phyloP scores from a whole-genome alignment of 2,797 vertebrate genomes.

The Rhabdophis nuchalis region DNA sequence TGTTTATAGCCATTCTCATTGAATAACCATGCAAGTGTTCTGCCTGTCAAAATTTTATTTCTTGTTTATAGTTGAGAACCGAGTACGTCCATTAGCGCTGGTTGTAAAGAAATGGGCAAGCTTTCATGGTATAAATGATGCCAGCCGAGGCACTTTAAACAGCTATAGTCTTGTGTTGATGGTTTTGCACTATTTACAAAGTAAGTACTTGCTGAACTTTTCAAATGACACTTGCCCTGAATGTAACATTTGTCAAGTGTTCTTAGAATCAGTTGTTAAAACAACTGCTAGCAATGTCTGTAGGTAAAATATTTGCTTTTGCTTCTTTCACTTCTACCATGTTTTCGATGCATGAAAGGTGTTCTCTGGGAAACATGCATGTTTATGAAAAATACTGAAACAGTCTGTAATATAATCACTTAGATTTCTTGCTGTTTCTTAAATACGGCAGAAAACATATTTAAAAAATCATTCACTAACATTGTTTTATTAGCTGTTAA shows the following conservation, averaged over 20 bases:
- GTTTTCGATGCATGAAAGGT: neutral
- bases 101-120: conserved; percentile 94
- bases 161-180: conserved; percentile 95
- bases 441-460: conserved; percentile 5
- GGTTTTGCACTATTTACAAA: conserved; percentile 98
- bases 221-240: neutral
- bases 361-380: neutral
- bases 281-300: neutral
- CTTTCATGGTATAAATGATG: conserved; percentile 88
- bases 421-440: conserved; percentile 1
- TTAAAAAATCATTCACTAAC: neutral
- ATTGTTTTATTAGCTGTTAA: neutral
- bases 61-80: conserved; percentile 84
- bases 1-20: neutral
- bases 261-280: neutral
- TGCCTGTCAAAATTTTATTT: conserved; percentile 49
- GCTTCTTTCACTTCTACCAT: neutral
- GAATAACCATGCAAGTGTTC: conserved; percentile 1
- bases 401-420: neutral
- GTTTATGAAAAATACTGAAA: neutral
- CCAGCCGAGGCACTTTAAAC: conserved; percentile 94
- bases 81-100: conserved; percentile 88
- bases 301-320: neutral
- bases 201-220: conserved; percentile 75
- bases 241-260: neutral